Percentiles rank a stretch among this genome's conserved stretches.
phyloP scores from a whole-genome alignment of 2,888 invertebrate species.

The Blera fallax region DNA sequence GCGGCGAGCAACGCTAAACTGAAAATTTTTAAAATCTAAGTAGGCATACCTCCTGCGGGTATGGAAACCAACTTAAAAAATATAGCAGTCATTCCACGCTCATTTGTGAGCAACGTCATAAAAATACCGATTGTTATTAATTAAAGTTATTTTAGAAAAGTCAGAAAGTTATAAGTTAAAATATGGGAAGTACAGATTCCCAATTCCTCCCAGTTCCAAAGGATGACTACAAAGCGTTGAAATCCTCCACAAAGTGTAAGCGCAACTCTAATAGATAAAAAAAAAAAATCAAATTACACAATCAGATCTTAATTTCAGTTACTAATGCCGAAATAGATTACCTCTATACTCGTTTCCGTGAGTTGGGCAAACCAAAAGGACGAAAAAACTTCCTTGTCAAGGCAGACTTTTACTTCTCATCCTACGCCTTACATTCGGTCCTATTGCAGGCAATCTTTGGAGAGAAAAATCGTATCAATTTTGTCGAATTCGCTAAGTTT shows the following conservation, averaged over 20 bases:
- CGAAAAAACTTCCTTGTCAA: not conserved
- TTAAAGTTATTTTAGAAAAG: too few relatives aligned
- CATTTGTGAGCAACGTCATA: too few relatives aligned
- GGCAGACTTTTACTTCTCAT: conserved; percentile 8
- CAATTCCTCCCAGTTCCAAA: not conserved
- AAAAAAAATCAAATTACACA: not conserved
- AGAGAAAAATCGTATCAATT: conserved; percentile 10
- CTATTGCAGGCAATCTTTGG: conserved; percentile 45
- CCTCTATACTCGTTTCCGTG: conserved; percentile 21
- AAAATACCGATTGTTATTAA: too few relatives aligned
- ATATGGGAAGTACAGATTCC: conserved; percentile 12
- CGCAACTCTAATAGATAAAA: not conserved
- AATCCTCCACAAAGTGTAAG: conserved; percentile 23
- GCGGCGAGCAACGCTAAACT: too few relatives aligned
- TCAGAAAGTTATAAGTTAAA: too few relatives aligned
- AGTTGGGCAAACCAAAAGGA: not conserved
- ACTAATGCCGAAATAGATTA: conserved; percentile 40
- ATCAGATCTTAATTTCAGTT: not conserved
- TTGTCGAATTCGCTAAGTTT: conserved; percentile 41
- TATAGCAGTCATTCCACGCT: too few relatives aligned
- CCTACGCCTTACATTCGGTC: not conserved
- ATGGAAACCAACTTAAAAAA: too few relatives aligned
- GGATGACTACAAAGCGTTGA: not conserved
- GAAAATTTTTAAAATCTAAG: too few relatives aligned
- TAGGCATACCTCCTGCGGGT: too few relatives aligned